phyloP scores from a whole-genome alignment of 1,140 invertebrate genomes.

The Drosophila setifemur region DNA sequence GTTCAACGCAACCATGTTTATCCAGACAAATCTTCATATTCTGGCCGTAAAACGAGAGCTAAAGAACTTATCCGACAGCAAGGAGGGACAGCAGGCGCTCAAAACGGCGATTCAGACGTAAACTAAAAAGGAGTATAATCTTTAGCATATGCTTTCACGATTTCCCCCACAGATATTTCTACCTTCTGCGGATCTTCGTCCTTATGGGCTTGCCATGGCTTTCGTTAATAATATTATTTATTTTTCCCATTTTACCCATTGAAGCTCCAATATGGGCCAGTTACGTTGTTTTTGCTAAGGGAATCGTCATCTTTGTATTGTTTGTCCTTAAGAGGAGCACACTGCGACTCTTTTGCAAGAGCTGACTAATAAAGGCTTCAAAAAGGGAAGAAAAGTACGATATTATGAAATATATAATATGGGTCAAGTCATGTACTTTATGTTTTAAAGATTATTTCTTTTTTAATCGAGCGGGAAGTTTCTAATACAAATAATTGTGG shows the following conservation, averaged over 20 bases:
- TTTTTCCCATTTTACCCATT: conserved; percentile 83
- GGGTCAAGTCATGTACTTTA: too few relatives aligned
- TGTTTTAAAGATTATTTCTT: too few relatives aligned
- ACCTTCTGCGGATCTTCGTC: conserved; percentile 88
- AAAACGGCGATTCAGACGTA: conserved; percentile 46
- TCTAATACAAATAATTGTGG: too few relatives aligned
- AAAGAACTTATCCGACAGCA: not conserved
- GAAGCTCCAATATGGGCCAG: too few relatives aligned
- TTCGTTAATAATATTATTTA: conserved; percentile 86
- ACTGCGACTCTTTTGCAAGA: conserved; percentile 29
- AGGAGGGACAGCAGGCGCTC: conserved; percentile 11
- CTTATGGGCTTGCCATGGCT: conserved; percentile 90
- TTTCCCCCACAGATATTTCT: conserved; percentile 84
- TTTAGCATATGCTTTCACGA: not conserved
- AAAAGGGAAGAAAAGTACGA: too few relatives aligned
- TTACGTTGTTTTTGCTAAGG: conserved; percentile 83
- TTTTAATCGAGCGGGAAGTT: too few relatives aligned
- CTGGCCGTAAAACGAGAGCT: not conserved
- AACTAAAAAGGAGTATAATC: too few relatives aligned
- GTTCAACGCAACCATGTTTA: conserved; percentile 88
- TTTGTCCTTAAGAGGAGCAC: conserved; percentile 83
- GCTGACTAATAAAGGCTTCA: conserved; percentile 61
- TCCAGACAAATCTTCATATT: conserved; percentile 85
- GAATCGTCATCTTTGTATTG: conserved; percentile 85
- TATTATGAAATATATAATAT: too few relatives aligned